These are phyloP conservation scores for Arizona elegans DNA, from an alignment of 2,113 vertebrate species.

Conservation along the genomic window DNA sequence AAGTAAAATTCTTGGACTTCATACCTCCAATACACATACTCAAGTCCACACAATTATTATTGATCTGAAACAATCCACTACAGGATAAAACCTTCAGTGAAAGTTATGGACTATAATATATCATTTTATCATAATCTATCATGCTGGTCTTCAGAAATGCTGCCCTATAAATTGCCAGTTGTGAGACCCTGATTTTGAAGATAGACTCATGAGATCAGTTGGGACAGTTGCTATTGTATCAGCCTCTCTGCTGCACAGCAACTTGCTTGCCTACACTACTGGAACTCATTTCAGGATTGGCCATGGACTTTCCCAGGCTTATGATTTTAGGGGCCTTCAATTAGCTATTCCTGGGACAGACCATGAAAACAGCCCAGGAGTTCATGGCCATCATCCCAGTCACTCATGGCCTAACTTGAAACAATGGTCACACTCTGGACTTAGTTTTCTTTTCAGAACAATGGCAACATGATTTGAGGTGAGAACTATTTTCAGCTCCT, in stretches of 20 bases:
- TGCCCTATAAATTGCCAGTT: background rate
- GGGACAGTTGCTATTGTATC: background rate
- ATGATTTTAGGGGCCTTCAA: background rate
- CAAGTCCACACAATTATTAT: background rate
- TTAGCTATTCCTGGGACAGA: background rate
- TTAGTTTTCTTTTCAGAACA: background rate
- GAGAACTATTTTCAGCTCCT: background rate
- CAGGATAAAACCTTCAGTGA: background rate
- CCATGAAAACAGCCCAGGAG: background rate
- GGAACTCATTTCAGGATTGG: background rate
- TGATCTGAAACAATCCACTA: background rate
- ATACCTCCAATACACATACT: background rate
- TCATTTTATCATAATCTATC: background rate
- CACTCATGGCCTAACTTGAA: background rate
- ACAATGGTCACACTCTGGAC: background rate
- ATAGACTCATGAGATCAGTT: background rate
- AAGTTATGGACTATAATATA: background rate
- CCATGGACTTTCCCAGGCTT: background rate
- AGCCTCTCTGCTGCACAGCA: background rate
- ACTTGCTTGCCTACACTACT: background rate
- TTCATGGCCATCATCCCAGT: background rate
- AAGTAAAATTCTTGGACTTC: background rate
- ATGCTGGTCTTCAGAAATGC: background rate
- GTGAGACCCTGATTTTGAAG: background rate
- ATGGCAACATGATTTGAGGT: background rate